Conservation (phyloP, 92 coral and sea anemone species). For the Zoanthus solanderi region DNA sequence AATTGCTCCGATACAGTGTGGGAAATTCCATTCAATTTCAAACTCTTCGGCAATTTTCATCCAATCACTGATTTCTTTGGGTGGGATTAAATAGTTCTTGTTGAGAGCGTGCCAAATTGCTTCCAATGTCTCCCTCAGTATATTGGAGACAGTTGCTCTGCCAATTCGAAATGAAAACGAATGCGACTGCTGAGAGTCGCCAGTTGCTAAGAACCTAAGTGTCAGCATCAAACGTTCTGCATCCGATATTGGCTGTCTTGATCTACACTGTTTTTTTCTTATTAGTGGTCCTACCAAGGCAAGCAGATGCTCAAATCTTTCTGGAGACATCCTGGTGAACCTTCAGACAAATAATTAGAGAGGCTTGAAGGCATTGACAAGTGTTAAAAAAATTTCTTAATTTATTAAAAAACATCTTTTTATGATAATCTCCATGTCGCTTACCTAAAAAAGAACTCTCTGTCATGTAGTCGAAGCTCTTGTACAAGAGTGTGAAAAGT, state of each 20-base stretch:
- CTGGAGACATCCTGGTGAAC: conserved; percentile 45
- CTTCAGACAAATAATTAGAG: background rate
- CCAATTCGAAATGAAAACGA: conserved; percentile 50
- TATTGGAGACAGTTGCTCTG: conserved; percentile 41
- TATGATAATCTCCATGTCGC: conserved; percentile 4
- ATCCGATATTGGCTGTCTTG: conserved; percentile 36
- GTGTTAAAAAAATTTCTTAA: conserved; percentile 33
- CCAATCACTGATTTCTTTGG: conserved; percentile 22
- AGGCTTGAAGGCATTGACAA: background rate
- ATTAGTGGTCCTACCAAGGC: conserved; percentile 35
- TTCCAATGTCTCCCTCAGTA: conserved; percentile 16
- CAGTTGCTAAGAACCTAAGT: conserved; percentile 33
- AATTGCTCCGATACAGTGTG: conserved; percentile 34
- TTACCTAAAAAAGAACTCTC: conserved; percentile 37
- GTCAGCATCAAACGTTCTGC: conserved; percentile 47
- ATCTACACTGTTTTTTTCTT: conserved; percentile 28
- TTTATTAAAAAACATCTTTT: conserved; percentile 14
- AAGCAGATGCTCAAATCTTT: conserved; percentile 45
- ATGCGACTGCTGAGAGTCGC: conserved; percentile 54
- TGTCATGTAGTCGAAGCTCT: conserved; percentile 34
- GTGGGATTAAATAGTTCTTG: conserved; percentile 35
- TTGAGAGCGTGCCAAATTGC: conserved; percentile 36
- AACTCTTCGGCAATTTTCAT: conserved; percentile 23
- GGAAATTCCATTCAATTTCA: conserved; percentile 38
- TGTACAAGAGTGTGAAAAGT: conserved; percentile 28